Evolutionary conservation across 2,113 vertebrate genomes (phyloP).

Genomic region (Physeter macrocephalus): DNA sequence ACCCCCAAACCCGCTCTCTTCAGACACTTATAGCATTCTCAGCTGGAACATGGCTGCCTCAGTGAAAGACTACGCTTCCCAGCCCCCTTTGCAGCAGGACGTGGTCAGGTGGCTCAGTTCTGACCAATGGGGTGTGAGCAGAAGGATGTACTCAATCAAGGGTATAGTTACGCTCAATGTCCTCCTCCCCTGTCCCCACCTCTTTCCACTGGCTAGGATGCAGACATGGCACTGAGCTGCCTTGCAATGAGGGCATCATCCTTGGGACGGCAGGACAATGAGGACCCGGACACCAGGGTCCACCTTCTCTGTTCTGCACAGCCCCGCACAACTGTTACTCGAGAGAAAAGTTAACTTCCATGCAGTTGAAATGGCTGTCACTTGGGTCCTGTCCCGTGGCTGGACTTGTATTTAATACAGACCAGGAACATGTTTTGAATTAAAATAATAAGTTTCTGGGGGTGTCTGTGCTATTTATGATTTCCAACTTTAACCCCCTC

Average conservation of each 20-base stretch:
- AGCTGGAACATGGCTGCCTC: background rate
- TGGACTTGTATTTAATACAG: too few species aligned
- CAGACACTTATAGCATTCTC: too few species aligned
- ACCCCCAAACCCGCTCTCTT: background rate
- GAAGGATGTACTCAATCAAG: background rate
- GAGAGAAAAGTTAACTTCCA: background rate
- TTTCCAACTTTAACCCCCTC: background rate
- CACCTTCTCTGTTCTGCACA: too few species aligned
- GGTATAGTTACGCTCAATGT: rapidly evolving
- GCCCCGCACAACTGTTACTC: background rate
- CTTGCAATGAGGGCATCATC: background rate
- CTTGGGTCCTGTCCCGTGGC: background rate
- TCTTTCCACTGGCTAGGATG: background rate
- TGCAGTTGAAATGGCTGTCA: too few species aligned
- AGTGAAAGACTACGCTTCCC: background rate
- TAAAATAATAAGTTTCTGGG: background rate
- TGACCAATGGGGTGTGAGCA: background rate
- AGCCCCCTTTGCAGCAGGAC: background rate
- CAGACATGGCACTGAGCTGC: too few species aligned
- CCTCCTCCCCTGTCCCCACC: background rate
- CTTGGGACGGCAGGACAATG: background rate
- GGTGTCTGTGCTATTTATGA: background rate
- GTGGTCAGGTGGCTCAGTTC: background rate
- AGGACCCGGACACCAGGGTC: background rate
- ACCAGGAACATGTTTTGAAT: rapidly evolving